Conservation (phyloP, 37 sponge, comb jelly and placozoan species). For the Petrosia ficiformis region DNA sequence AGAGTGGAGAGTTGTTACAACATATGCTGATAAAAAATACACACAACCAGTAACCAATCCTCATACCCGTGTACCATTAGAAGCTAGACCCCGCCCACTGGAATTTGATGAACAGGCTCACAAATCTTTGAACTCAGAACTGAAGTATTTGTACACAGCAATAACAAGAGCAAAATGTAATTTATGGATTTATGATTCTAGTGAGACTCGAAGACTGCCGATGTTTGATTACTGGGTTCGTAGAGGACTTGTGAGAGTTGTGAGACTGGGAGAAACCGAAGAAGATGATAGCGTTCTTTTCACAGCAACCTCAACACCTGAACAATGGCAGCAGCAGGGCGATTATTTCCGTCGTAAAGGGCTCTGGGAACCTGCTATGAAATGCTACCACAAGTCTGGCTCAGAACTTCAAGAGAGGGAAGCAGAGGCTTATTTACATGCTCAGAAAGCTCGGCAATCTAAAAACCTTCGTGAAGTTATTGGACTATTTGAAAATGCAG, state of each 20-base stretch:
- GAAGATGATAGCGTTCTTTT: conserved; percentile 10
- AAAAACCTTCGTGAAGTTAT: conserved; percentile 9
- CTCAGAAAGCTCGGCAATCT: conserved; percentile 1
- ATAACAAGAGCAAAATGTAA: conserved; percentile 82
- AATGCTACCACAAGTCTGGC: conserved; percentile 69
- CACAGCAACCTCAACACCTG: conserved; percentile 21
- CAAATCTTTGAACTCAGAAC: conserved; percentile 78
- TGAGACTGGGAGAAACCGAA: conserved; percentile 19
- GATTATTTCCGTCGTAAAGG: conserved; percentile 36
- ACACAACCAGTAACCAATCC: background rate
- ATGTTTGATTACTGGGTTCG: conserved; percentile 65
- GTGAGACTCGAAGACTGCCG: conserved; percentile 33
- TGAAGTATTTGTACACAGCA: conserved; percentile 88
- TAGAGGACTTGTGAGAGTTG: conserved; percentile 4
- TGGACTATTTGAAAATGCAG: conserved; percentile 39
- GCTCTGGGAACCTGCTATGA: conserved; percentile 47
- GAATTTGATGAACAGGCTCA: conserved; percentile 59
- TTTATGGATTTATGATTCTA: conserved; percentile 83
- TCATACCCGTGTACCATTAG: background rate
- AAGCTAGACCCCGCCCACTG: conserved; percentile 20
- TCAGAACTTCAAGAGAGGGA: conserved; percentile 12
- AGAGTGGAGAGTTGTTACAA: conserved; percentile 14
- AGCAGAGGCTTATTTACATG: conserved; percentile 40
- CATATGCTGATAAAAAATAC: conserved; percentile 3
- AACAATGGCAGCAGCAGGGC: conserved; percentile 51